These are phyloP conservation scores for Gadopsis bispinosus DNA, from an alignment of 2,797 vertebrate genomes.

Conservation along the genomic window DNA sequence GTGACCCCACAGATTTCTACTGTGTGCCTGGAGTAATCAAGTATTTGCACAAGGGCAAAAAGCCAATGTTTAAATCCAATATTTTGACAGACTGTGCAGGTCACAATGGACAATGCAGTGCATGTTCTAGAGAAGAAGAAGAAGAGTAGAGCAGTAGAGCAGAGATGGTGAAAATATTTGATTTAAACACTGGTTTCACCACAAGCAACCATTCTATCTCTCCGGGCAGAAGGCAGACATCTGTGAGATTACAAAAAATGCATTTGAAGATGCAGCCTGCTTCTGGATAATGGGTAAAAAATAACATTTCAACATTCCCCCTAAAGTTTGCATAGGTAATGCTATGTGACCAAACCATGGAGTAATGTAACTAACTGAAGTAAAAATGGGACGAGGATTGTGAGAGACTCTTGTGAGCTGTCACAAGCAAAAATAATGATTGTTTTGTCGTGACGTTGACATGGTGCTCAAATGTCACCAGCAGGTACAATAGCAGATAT, in stretches of 20 bases:
- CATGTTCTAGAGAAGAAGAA: neutral
- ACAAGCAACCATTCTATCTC: constrained; percentile 11
- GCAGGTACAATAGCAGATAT: neutral
- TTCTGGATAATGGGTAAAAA: constrained; percentile 10
- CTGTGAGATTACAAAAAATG: constrained; percentile 20
- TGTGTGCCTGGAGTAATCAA: constrained; percentile 4
- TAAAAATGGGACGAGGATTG: neutral
- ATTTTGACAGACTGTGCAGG: neutral
- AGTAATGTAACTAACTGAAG: neutral
- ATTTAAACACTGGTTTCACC: constrained; percentile 16
- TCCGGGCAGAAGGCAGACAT: constrained; percentile 7
- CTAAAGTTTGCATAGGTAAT: neutral
- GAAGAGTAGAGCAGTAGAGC: neutral
- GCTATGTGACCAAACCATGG: neutral
- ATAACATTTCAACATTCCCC: neutral
- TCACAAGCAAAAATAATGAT: constrained; percentile 18
- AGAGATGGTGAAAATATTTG: neutral
- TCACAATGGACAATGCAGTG: neutral
- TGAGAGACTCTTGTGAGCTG: constrained; percentile 20
- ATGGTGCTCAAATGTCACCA: constrained; percentile 22
- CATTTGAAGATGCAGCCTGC: constrained; percentile 27
- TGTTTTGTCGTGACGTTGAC: constrained; percentile 27
- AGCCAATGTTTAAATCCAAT: constrained; percentile 29
- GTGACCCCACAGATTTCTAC: constrained; percentile 22
- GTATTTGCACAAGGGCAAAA: neutral